Evolutionary conservation across 2,113 vertebrate species (phyloP), one percentile per base, ranked within the genome.

Genomic region (Desmodus rotundus): DNA sequence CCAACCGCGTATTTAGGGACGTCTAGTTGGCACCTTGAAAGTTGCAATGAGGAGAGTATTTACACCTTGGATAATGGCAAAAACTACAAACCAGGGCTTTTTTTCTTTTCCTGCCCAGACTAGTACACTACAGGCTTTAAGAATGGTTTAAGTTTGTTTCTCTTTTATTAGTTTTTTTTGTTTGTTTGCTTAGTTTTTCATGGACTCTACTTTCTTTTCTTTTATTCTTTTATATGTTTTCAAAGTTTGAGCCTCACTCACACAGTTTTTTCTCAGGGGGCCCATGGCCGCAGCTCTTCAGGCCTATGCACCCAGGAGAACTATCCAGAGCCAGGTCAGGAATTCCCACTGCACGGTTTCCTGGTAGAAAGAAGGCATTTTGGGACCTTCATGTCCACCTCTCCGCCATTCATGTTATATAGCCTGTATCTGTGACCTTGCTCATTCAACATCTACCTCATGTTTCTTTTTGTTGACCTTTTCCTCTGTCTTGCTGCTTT

Each of bases 61-160:
- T n/a, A 67, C 3, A 58, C 56, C 81, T 16, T 67, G 38, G 28
- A 81, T 43, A 68, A 52, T 13, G 22, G 14, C 15, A 89, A 47
- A 77, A 93, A 26, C 22, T 70, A 77, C 6, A 86, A 58, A 22
- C 31, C 8, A 70, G 36, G 22, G 15, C 36, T 31, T 41, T 24
- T n/a, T 5, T 1, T 2, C 9, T 2, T 26, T 22, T 61, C 2
- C 7, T 1, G 45, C 10, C 3, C 19, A 61, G 5, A 76, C 5
- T 15, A 54, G 3, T 24, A 54, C 7, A 24, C 2, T 24, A 67
- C 2, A 36, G 36, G 7, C 72, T 56, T 77, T 77, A 36, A 13
- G 31, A 54, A 77, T 28, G 11, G 6, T 41, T 70, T 63, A 5
- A 31, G 6, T 43, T 76, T 33, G 0, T 50, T 73, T 70, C 28